Conservation (phyloP, 2,113 vertebrate genomes). For the Podarcis muralis region DNA sequence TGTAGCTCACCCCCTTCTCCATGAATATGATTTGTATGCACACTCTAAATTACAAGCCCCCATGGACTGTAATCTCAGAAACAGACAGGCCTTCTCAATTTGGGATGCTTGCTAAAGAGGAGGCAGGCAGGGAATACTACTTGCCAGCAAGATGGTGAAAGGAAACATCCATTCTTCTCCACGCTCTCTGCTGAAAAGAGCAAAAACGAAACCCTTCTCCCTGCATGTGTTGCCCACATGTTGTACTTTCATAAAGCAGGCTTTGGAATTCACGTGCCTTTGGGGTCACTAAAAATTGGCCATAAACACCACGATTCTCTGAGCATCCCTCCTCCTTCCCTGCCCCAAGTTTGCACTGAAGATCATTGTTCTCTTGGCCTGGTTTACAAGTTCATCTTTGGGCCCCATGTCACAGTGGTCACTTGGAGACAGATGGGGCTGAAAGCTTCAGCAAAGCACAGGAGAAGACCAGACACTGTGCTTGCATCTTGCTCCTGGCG, state of each 20-base stretch:
- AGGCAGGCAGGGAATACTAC: neutral
- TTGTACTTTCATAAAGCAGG: neutral
- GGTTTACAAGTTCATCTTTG: neutral
- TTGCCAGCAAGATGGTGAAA: conserved; percentile 19
- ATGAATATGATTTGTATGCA: neutral
- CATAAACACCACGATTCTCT: neutral
- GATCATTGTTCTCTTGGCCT: conserved; percentile 14
- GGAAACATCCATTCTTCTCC: neutral
- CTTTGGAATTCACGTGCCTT: neutral
- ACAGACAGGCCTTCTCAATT: neutral
- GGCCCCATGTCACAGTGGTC: fast-evolving
- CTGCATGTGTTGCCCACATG: neutral
- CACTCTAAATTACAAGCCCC: neutral
- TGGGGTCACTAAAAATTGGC: neutral
- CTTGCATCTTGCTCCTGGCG: neutral
- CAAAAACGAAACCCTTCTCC: neutral
- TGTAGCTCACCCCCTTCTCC: neutral
- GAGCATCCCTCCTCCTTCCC: neutral
- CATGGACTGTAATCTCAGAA: neutral
- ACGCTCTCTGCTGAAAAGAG: conserved; percentile 2
- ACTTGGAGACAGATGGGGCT: too few relatives aligned
- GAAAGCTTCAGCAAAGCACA: neutral
- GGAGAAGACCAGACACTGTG: neutral
- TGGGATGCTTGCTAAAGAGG: neutral
- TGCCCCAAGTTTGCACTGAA: neutral